Evolutionary conservation across 2,888 invertebrate genomes (phyloP).

Genomic region (Dromius quadrimaculatus): DNA sequence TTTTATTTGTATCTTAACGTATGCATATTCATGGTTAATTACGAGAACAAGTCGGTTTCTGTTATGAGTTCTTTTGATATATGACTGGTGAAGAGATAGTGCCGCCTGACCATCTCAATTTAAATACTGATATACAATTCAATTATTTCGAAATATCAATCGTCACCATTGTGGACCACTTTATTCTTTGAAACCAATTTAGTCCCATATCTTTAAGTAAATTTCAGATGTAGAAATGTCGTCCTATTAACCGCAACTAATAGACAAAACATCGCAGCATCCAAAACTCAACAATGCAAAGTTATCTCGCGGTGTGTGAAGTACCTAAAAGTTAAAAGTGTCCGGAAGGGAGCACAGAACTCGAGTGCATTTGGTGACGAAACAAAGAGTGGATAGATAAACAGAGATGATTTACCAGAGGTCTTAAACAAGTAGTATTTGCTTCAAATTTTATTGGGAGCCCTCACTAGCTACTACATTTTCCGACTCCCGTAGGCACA

Average conservation of each 20-base stretch:
- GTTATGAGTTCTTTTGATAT: constrained; percentile 51
- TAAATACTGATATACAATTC: no score
- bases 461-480: no score
- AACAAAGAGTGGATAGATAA: constrained; percentile 11
- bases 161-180: no score
- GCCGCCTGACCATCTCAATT: constrained; percentile 31
- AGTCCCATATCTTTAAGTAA: constrained; percentile 24
- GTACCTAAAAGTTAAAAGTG: constrained; percentile 9
- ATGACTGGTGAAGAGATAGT: constrained; percentile 39
- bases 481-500: no score
- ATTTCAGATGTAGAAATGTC: constrained; percentile 46
- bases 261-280: neutral
- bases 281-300: constrained; percentile 39
- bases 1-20: constrained; percentile 54
- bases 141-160: no score
- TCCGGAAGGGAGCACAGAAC: constrained; percentile 22
- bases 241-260: constrained; percentile 34
- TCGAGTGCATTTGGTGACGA: constrained; percentile 7
- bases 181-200: neutral
- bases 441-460: no score
- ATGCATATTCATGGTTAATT: constrained; percentile 61
- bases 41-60: constrained; percentile 53
- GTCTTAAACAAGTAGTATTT: neutral
- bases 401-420: neutral
- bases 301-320: constrained; percentile 26